Evolutionary conservation across 2,888 invertebrate genomes (phyloP), one percentile per base, ranked within the genome.

Genomic region (Drosophila helvetica): DNA sequence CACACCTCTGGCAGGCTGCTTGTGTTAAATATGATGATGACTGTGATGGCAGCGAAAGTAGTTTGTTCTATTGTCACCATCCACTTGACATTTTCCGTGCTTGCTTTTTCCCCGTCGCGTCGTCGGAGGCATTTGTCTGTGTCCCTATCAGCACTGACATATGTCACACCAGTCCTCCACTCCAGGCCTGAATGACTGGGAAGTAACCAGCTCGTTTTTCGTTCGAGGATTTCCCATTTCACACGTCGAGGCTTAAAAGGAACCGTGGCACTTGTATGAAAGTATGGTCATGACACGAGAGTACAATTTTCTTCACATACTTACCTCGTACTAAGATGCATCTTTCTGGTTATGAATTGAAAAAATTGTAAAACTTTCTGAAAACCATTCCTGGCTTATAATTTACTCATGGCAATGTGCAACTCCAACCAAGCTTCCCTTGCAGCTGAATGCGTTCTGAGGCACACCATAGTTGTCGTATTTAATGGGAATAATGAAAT

Each of bases 361-460:
- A 38, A n/a, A 38, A 15, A 7, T n/a, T 38, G n/a, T 38, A 15
- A 38, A n/a, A 38, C 38, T 38, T 38, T 38, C 38, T 15, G 15
- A 6, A 38, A 1, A 38, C 38, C 15, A 38, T 38, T 38, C 7
- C 38, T 38, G 15, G 38, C n/a, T 2, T 38, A n/a, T 15, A 38
- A 38, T 38, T 38, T 38, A 38, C 15, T n/a, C 15, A n/a, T 38
- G n/a, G n/a, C 3, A n/a, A 7, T 15, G 15, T 15, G 33, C 3
- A 5, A 2, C 30, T 10, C 4, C 12, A 12, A 6, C 33, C 33
- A 46, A 19, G 43, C 53, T 58, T 18, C 27, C n/a, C 10, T n/a
- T 68, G 52, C 69, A 58, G 58, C 19, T 53, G 59, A 7, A 46
- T 67, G 33, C 47, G 22, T 47, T 42, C 33, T 42, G 42, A 47